Base-by-base conservation (phyloP, 2,113 vertebrate genomes). In the Apaloderma vittatum region DNA sequence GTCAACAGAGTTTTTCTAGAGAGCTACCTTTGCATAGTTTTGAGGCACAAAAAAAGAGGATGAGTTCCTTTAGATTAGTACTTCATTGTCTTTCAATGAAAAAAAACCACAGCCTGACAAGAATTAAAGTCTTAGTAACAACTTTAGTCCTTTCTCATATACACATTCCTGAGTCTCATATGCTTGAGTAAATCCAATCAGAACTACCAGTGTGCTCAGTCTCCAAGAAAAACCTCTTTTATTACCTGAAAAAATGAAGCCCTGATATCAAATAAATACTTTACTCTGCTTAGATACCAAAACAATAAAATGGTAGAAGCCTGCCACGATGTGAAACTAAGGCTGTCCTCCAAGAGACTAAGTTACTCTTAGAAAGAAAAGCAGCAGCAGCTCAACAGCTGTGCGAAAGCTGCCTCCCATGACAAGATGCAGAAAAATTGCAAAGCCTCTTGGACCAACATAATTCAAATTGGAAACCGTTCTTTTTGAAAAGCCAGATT, bases 391-490 rank as follows among this genome's bases (percentile, higher is more conserved):
- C 83, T 95, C 89, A 90, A 97, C 97, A 98, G 96, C 95, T 96
- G 94, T 90, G 93, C 84, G 90, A 86, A 97, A 93, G 78, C 90
- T 95, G 95, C 95, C 97, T 98, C 97, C 97, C 96, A 97, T 90
- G 91, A 98, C 94, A 98, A 96, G 97, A 97, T 94, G 96, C 96
- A 97, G 92, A 97, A 98, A 98, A 95, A 96, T 97, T 97, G 96
- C 94, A 97, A 88, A 97, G 93, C 83, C 93, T 96, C 95, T 96
- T 97, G 87, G 82, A 97, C 61, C 83, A 95, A 96, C 89, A 94
- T 91, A 96, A 98, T 96, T 97, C 96, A 97, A 68, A 94, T 85
- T 80, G 92, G 93, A 97, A 96, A 95, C 81, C 8, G 30, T 86
- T 90, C 74, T 95, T 95, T 91, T 88, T 66, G 82, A 80, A 95